Conservation (phyloP, 2,113 vertebrate species). For the Piprites chloris region DNA sequence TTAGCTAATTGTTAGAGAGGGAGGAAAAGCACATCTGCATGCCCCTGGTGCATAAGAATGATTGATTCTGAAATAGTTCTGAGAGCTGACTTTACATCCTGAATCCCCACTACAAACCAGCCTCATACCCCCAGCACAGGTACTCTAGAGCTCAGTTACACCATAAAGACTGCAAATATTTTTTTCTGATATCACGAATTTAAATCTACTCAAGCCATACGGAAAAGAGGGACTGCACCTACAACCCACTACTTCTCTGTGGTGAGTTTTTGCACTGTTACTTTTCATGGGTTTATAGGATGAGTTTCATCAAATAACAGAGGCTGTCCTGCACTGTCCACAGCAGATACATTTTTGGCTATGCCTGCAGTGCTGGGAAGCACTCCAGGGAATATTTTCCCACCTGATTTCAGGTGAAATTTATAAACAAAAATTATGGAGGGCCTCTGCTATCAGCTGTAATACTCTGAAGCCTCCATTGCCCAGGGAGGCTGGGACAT, state of each 20-base stretch:
- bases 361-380: neutral
- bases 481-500: neutral
- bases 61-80: neutral
- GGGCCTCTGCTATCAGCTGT: neutral
- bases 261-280: neutral
- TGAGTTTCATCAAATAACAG: neutral
- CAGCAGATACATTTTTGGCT: neutral
- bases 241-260: neutral
- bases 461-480: neutral
- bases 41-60: neutral
- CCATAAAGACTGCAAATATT: neutral
- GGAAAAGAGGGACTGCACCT: neutral
- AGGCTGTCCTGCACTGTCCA: neutral
- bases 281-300: neutral
- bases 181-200: neutral
- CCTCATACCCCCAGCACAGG: neutral
- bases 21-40: neutral
- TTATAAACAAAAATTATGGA: neutral
- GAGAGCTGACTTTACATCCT: neutral
- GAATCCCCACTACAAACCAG: neutral
- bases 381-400: neutral
- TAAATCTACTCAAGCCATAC: neutral
- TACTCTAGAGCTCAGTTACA: neutral
- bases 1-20: neutral
- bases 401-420: neutral